phyloP scores from a whole-genome alignment of 2,113 vertebrate species.

The Onychorhynchus coronatus region DNA sequence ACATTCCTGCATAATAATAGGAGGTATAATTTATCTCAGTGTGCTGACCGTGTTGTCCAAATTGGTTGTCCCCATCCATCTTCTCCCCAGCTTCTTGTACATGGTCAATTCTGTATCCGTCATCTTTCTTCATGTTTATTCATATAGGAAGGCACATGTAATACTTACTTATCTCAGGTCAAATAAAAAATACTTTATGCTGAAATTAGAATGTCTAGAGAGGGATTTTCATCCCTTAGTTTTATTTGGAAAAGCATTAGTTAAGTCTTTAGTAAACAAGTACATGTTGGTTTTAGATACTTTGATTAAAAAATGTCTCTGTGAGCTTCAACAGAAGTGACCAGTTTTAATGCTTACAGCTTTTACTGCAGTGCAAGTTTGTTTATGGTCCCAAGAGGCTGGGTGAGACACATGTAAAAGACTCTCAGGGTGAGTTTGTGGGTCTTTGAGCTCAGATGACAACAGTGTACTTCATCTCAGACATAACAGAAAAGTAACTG shows the following conservation, averaged over 20 bases:
- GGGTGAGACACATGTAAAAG: neutral
- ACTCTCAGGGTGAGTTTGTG: neutral
- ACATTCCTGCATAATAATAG: neutral
- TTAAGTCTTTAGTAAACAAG: neutral
- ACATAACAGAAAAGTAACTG: neutral
- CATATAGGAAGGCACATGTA: neutral
- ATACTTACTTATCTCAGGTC: neutral
- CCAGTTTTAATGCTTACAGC: neutral
- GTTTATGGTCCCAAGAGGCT: neutral
- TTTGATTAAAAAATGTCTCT: neutral
- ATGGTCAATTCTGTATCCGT: neutral
- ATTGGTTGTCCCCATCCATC: neutral
- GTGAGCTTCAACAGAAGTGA: neutral
- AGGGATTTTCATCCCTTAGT: neutral
- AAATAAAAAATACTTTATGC: neutral
- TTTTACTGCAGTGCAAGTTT: neutral
- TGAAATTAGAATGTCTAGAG: neutral
- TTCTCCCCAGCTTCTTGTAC: neutral
- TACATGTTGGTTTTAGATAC: neutral
- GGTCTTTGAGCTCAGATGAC: neutral
- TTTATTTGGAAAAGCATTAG: neutral
- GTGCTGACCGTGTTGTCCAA: neutral
- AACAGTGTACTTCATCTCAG: neutral
- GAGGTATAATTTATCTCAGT: neutral
- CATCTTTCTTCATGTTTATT: neutral